These are phyloP conservation scores for Apodemus agrarius DNA, from an alignment of 2,797 vertebrate species.

Conservation along the genomic window DNA sequence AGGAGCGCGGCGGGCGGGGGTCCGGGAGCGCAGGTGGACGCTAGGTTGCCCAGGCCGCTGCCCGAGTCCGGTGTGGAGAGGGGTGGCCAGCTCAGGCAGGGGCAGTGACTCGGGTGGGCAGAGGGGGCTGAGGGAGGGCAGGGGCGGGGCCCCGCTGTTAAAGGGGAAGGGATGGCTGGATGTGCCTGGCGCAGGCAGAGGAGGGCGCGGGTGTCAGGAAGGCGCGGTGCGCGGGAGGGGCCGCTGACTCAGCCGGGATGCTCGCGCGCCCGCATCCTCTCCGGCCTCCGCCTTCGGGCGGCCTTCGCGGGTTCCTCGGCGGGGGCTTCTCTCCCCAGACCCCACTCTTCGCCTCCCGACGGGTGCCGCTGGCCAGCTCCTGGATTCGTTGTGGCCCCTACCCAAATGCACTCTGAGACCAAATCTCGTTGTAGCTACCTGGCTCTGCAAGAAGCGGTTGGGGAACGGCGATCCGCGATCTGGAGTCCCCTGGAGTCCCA, in stretches of 20 bases:
- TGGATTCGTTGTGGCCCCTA: constrained; percentile 78
- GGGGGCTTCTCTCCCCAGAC: constrained; percentile 49
- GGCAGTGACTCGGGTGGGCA: constrained; percentile 76
- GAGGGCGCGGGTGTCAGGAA: constrained; percentile 21
- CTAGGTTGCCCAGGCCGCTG: constrained; percentile 55
- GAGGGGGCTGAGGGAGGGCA: constrained; percentile 72
- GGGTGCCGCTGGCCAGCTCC: constrained; percentile 41
- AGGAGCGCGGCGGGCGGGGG: constrained; percentile 50
- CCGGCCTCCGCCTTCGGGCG: constrained; percentile 47
- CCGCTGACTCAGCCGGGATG: constrained; percentile 73
- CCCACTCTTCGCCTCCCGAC: constrained; percentile 63
- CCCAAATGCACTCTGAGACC: constrained; percentile 55
- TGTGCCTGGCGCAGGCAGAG: not conserved
- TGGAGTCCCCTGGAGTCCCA: constrained; percentile 51
- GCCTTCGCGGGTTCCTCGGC: constrained; percentile 22
- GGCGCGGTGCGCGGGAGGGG: constrained; percentile 60
- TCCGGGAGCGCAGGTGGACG: constrained; percentile 38
- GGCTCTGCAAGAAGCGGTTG: constrained; percentile 28
- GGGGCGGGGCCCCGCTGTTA: constrained; percentile 81
- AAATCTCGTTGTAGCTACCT: constrained; percentile 79
- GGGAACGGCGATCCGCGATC: constrained; percentile 19
- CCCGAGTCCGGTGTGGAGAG: constrained; percentile 62
- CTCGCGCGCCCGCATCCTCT: not conserved
- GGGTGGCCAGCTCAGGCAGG: constrained; percentile 54
- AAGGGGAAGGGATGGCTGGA: constrained; percentile 75